phyloP scores from a whole-genome alignment of 2,113 vertebrate genomes.

The Coptodon bakossiorum region DNA sequence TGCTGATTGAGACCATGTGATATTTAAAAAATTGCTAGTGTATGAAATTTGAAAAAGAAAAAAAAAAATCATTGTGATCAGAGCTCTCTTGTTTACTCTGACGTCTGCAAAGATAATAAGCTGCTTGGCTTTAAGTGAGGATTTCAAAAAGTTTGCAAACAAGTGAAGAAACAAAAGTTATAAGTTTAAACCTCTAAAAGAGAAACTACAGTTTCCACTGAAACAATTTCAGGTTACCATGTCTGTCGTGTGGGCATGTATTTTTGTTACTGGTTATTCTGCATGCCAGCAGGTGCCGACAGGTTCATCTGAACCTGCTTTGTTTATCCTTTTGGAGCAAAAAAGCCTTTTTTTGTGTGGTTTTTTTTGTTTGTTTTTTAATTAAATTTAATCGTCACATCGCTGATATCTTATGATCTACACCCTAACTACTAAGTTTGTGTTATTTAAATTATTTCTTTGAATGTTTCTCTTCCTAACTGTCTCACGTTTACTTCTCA shows the following conservation, averaged over 20 bases:
- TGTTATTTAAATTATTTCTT: neutral
- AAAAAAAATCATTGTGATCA: neutral
- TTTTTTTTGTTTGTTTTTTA: neutral
- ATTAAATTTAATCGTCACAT: rapidly evolving
- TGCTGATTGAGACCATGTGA: neutral
- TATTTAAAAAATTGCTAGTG: neutral
- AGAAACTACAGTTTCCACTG: neutral
- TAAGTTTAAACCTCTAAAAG: neutral
- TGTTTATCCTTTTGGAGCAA: conserved; percentile 4
- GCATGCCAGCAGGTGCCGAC: conserved; percentile 40
- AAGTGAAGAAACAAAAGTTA: neutral
- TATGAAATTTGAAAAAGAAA: neutral
- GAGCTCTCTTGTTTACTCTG: neutral
- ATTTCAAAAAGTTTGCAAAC: neutral
- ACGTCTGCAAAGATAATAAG: neutral
- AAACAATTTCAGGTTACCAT: neutral
- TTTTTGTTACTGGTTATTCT: neutral
- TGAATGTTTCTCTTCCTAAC: neutral
- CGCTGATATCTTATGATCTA: neutral
- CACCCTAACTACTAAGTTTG: neutral
- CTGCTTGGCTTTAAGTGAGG: neutral
- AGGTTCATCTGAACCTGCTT: conserved; percentile 39
- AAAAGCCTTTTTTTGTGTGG: neutral
- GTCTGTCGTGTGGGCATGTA: neutral
- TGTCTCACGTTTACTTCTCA: neutral